Conservation (phyloP, 2,797 vertebrate species). For the Gobio occitaniae region DNA sequence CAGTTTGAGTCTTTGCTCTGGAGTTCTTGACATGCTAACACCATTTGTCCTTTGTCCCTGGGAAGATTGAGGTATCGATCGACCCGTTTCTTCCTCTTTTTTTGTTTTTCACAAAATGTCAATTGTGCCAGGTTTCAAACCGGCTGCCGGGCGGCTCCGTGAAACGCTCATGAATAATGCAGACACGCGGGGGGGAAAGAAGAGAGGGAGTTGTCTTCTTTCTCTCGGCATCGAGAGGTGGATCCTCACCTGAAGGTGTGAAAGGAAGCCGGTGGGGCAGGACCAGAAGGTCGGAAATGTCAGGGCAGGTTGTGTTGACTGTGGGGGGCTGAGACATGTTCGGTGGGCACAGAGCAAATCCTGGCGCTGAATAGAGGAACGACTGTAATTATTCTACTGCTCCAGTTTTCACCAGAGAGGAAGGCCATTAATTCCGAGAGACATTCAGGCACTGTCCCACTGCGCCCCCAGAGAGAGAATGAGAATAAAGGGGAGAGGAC, state of each 20-base stretch:
- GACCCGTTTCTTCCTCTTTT: neutral
- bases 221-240: neutral
- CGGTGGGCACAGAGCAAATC: slow-evolving; percentile 64
- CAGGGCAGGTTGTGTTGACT: slow-evolving; percentile 37
- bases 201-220: slow-evolving; percentile 15
- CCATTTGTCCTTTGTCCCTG: slow-evolving; percentile 27
- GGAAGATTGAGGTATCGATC: slow-evolving; percentile 24
- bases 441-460: slow-evolving; percentile 66
- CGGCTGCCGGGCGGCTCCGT: neutral
- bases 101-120: slow-evolving; percentile 31
- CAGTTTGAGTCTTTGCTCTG: slow-evolving; percentile 25
- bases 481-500: slow-evolving; percentile 38
- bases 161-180: slow-evolving; percentile 46
- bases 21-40: slow-evolving; percentile 41
- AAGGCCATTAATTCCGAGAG: slow-evolving; percentile 73
- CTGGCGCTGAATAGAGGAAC: slow-evolving; percentile 64
- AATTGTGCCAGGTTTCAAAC: slow-evolving; percentile 29
- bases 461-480: slow-evolving; percentile 65
- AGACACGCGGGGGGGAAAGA: neutral
- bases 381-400: slow-evolving; percentile 73
- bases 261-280: slow-evolving; percentile 1
- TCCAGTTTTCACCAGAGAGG: slow-evolving; percentile 70
- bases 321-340: slow-evolving; percentile 51
- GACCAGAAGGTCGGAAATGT: neutral
- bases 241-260: slow-evolving; percentile 30